Base-by-base conservation (phyloP, 2,797 vertebrate species). In the Lycodopsis pacificus region DNA sequence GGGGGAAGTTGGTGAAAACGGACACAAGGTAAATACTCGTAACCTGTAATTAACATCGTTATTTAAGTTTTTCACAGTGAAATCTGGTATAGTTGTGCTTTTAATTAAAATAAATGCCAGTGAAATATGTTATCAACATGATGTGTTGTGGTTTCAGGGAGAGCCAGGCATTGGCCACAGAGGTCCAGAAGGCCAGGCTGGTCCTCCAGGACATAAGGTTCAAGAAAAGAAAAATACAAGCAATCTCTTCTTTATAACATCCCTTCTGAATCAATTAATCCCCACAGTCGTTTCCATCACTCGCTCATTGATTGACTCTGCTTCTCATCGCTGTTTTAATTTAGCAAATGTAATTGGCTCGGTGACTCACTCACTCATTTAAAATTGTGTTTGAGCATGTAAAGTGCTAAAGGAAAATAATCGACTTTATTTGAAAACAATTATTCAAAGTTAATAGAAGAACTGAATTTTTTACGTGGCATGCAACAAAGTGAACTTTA, bases 141-240 rank as follows among this genome's bases (percentile, higher is more conserved):
- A 73, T 79, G 20, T 77, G 78, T 63, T 84, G 54, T 80, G 51
- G 83, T 80, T 88, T 30, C 53, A 98, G 97, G 97, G 97, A 48
- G 97, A 98, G 57, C 96, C 97, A 30, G 97, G 97, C 49, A 94
- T 92, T 40, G 97, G 97, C 12, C 93, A 97, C 89, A 94, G 97
- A 87, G 97, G 97, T 8, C 96, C 97, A 0, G 48, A 89, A 42
- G 97, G 97, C 53, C 97, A 97, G 62, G 95, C 97, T 22, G 97
- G 97, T 48, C 86, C 95, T 77, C 96, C 97, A 4, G 97, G 97
- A 66, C 92, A 93, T 11, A 98, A 97, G 95, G 97, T 97, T 64
- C 46, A 76, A 71, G 17, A 61, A 32, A 57, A 58, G 4, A 59
- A 59, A 61, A 6, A 30, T 4, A 12, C 3, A 66, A 54, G 42